phyloP scores from a whole-genome alignment of 2,888 invertebrate species.

The Cheilosia vernalis region DNA sequence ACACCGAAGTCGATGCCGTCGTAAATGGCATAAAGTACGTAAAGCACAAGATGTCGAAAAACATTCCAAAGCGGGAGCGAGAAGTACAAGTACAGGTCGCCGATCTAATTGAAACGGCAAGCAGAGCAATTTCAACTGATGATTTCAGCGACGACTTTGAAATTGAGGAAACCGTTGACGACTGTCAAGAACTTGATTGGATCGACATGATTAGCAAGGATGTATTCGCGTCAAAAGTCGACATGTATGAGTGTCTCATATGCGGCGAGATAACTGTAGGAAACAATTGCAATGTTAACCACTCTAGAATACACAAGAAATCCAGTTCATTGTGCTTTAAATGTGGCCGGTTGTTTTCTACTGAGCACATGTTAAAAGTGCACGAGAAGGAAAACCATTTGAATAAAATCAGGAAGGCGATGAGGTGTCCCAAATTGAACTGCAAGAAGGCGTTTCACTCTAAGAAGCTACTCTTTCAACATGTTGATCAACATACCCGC shows the following conservation, averaged over 20 bases:
- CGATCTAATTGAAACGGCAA: not conserved
- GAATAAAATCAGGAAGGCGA: not conserved
- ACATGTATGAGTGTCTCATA: constrained; percentile 56
- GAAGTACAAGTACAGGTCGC: constrained; percentile 32
- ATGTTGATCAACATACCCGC: constrained; percentile 35
- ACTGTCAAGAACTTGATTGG: constrained; percentile 10
- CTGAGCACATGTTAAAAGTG: not conserved
- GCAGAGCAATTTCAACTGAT: constrained; percentile 20
- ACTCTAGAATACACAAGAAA: constrained; percentile 32
- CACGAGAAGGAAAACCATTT: constrained; percentile 35
- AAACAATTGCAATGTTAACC: constrained; percentile 12
- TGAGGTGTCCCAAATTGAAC: constrained; percentile 48
- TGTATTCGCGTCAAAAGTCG: constrained; percentile 12
- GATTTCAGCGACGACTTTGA: constrained; percentile 30
- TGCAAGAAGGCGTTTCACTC: constrained; percentile 57
- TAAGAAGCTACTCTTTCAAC: constrained; percentile 28
- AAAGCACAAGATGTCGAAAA: constrained; percentile 10
- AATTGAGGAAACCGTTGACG: not conserved
- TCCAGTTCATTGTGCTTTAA: constrained; percentile 37
- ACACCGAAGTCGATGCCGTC: constrained; percentile 3
- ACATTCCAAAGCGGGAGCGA: constrained; percentile 40
- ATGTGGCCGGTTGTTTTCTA: constrained; percentile 40
- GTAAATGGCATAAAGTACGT: constrained; percentile 42
- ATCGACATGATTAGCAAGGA: constrained; percentile 1
- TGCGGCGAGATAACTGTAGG: constrained; percentile 57